Evolutionary conservation across 1,140 invertebrate species (phyloP).

Genomic region (Danaus melanippus): DNA sequence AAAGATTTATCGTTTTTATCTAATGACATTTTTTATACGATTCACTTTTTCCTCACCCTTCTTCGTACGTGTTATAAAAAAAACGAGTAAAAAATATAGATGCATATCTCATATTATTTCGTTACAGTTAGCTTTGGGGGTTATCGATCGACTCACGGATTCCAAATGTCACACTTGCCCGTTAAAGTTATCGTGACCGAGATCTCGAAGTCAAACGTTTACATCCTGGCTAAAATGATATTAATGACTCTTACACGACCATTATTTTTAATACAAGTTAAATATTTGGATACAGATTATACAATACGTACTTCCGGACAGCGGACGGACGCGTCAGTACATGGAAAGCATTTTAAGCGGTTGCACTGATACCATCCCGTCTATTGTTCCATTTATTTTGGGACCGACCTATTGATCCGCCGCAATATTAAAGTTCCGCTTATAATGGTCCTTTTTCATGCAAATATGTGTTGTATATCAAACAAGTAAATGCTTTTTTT

Average conservation of each 20-base stretch:
- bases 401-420: constrained; percentile 47
- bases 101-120: too few relatives aligned
- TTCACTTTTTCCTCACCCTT: constrained; percentile 12
- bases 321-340: constrained; percentile 53
- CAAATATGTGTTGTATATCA: constrained; percentile 2
- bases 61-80: neutral
- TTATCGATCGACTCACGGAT: too few relatives aligned
- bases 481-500: too few relatives aligned
- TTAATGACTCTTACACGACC: constrained; percentile 49
- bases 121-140: too few relatives aligned
- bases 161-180: neutral
- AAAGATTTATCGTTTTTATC: constrained; percentile 23
- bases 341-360: constrained; percentile 70
- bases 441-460: constrained; percentile 10
- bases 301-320: constrained; percentile 41
- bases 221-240: constrained; percentile 53
- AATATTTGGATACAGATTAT: constrained; percentile 24
- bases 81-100: too few relatives aligned
- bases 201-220: constrained; percentile 23
- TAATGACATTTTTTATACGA: constrained; percentile 15
- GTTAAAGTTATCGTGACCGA: constrained; percentile 6
- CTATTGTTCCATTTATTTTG: constrained; percentile 62
- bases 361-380: constrained; percentile 38
- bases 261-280: constrained; percentile 41
- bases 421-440: constrained; percentile 21